phyloP scores from a whole-genome alignment of 1,140 invertebrate genomes.

The Vanessa tameamea region DNA sequence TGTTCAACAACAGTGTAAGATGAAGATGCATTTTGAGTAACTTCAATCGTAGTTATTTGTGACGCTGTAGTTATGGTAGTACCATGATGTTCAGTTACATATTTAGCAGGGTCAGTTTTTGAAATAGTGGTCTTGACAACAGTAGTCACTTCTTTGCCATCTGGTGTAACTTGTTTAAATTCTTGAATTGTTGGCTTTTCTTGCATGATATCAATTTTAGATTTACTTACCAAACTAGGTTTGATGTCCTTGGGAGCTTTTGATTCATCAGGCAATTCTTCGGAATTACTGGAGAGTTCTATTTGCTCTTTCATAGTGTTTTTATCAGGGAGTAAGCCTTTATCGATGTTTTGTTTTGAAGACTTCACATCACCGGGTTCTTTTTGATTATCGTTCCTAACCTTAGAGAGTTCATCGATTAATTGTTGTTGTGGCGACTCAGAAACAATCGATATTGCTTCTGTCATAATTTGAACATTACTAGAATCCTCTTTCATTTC shows the following conservation, averaged over 20 bases:
- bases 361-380: background rate
- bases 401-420: background rate
- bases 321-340: background rate
- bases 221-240: background rate
- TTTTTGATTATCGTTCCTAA: background rate
- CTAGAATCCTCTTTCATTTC: background rate
- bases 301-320: background rate
- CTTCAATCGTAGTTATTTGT: slow-evolving; percentile 57
- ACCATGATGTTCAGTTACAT: slow-evolving; percentile 51
- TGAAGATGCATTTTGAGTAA: slow-evolving; percentile 55
- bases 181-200: slow-evolving; percentile 37
- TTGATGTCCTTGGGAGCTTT: background rate
- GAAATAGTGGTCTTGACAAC: slow-evolving; percentile 51
- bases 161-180: slow-evolving; percentile 46
- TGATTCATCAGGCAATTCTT: background rate
- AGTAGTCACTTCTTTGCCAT: slow-evolving; percentile 47
- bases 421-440: background rate
- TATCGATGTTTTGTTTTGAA: background rate
- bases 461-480: background rate
- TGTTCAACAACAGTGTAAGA: slow-evolving; percentile 52
- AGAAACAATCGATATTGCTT: background rate
- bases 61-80: slow-evolving; percentile 54
- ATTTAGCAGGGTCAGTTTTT: slow-evolving; percentile 51
- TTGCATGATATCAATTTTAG: background rate
- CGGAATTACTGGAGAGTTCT: background rate